Evolutionary conservation across 35 echinoderm and acorn worm genomes (phyloP).

Genomic region (Holothuria glaberrima): DNA sequence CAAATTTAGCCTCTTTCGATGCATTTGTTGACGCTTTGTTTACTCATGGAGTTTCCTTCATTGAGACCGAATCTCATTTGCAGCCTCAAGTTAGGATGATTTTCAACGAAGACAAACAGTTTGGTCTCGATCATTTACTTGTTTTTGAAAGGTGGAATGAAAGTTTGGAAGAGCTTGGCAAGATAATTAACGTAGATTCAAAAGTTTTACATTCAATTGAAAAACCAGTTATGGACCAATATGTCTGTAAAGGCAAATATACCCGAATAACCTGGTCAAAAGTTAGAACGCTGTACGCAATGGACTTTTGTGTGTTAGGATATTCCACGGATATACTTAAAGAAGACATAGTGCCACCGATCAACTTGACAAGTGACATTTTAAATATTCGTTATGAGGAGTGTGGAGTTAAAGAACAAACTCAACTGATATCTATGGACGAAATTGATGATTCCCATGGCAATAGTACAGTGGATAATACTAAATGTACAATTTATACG

Average conservation of each 20-base stretch:
- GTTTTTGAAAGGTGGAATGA: too few relatives aligned
- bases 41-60: neutral
- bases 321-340: neutral
- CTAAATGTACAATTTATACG: neutral
- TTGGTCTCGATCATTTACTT: too few relatives aligned
- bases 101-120: too few relatives aligned
- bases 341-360: neutral
- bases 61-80: too few relatives aligned
- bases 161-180: neutral
- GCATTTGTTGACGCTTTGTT: too few relatives aligned
- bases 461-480: too few relatives aligned
- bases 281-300: constrained; percentile 2
- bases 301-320: too few relatives aligned
- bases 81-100: too few relatives aligned
- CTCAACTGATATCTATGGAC: neutral
- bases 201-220: neutral
- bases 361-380: constrained; percentile 17
- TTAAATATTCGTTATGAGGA: constrained; percentile 32
- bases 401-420: neutral
- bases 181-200: neutral
- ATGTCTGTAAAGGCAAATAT: too few relatives aligned
- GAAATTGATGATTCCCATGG: neutral
- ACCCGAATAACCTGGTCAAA: neutral
- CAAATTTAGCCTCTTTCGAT: neutral
- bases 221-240: neutral